phyloP scores from a whole-genome alignment of 1,140 invertebrate genomes.

The Tetraneura akinire region DNA sequence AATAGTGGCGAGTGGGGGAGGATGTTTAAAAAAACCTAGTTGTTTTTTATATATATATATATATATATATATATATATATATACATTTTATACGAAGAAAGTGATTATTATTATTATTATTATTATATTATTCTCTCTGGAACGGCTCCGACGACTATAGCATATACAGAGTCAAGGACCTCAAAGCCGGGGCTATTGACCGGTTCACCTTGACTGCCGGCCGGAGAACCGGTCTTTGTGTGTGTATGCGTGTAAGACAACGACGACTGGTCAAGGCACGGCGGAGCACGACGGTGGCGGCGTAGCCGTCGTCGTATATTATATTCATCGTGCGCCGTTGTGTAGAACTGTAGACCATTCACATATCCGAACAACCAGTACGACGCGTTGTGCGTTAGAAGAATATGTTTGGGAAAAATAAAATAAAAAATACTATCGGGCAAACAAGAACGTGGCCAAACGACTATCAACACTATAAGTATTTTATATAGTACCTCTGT shows the following conservation, averaged over 20 bases:
- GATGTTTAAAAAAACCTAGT: not conserved
- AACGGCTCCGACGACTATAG: not conserved
- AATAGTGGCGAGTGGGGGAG: not conserved
- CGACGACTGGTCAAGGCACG: slow-evolving; percentile 40
- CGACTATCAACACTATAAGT: too few species aligned
- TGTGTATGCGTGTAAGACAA: slow-evolving; percentile 22
- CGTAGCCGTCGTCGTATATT: not conserved
- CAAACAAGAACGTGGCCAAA: too few species aligned
- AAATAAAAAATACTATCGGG: too few species aligned
- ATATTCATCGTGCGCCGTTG: not conserved
- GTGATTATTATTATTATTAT: slow-evolving; percentile 13
- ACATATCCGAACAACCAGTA: too few species aligned
- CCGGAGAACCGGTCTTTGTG: slow-evolving; percentile 40
- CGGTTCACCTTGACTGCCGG: slow-evolving; percentile 48
- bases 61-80: not conserved
- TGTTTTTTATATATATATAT: slow-evolving; percentile 10
- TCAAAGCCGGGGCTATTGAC: slow-evolving; percentile 45
- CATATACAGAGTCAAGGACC: slow-evolving; percentile 32
- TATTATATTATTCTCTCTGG: slow-evolving; percentile 15
- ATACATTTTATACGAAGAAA: slow-evolving; percentile 18
- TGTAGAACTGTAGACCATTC: too few species aligned
- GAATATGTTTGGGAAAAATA: too few species aligned
- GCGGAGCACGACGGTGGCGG: not conserved
- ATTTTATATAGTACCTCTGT: too few species aligned
- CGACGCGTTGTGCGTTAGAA: too few species aligned